These are phyloP conservation scores for Ecliptopera silaceata DNA, from an alignment of 2,888 invertebrate genomes.

Conservation along the genomic window DNA sequence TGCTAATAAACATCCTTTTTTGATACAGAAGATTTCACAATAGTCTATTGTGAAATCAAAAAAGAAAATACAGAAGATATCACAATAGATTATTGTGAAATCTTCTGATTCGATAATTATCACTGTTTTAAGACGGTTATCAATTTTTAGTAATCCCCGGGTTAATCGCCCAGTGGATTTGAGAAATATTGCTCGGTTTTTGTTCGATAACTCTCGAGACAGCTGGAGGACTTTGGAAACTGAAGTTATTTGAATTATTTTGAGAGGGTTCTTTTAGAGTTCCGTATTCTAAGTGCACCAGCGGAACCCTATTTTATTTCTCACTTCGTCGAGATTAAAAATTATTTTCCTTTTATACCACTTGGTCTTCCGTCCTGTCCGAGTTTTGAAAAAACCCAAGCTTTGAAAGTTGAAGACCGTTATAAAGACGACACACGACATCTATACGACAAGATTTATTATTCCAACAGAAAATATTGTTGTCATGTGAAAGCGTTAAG, in stretches of 20 bases:
- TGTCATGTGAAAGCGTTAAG: too few relatives aligned
- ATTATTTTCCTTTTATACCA: constrained; percentile 39
- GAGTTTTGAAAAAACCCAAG: neutral
- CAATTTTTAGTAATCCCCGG: neutral
- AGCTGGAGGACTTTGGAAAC: constrained; percentile 12
- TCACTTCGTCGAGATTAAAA: constrained; percentile 46
- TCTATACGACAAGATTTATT: too few relatives aligned
- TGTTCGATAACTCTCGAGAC: constrained; percentile 17
- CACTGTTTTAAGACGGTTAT: neutral
- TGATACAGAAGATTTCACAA: too few relatives aligned
- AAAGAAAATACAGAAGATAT: too few relatives aligned
- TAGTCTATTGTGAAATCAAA: too few relatives aligned
- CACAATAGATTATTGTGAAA: too few relatives aligned
- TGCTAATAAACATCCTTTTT: too few relatives aligned
- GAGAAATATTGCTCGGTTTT: constrained; percentile 18
- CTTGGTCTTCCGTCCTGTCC: constrained; percentile 14
- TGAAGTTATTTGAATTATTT: constrained; percentile 16
- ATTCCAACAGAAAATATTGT: too few relatives aligned
- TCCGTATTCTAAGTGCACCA: neutral
- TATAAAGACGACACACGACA: neutral
- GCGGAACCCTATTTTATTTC: constrained; percentile 3
- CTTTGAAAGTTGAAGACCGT: neutral
- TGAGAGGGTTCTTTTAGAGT: constrained; percentile 1
- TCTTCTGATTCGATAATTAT: too few relatives aligned
- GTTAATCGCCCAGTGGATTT: constrained; percentile 12